phyloP scores from a whole-genome alignment of 2,113 vertebrate species.

The Tylochromis polylepis region DNA sequence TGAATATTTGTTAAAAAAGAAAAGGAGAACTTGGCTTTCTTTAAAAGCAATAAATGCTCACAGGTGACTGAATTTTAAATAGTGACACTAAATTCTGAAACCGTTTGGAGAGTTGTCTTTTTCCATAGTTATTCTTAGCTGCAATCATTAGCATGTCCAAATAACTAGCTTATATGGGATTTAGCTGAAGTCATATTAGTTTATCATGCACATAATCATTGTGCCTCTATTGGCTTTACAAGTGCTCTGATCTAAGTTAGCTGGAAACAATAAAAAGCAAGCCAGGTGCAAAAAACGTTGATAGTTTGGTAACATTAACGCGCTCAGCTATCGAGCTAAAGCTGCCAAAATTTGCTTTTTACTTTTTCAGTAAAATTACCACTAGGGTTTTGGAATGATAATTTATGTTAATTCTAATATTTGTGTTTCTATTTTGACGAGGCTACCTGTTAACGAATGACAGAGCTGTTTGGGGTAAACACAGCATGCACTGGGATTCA shows the following conservation, averaged over 20 bases:
- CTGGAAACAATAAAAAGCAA: neutral
- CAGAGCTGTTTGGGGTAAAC: neutral
- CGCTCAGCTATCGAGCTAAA: neutral
- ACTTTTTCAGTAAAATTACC: neutral
- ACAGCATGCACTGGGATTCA: fast-evolving
- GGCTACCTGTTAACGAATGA: neutral
- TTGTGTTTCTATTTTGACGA: fast-evolving
- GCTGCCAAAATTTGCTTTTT: neutral
- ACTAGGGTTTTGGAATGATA: neutral
- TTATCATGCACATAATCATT: neutral
- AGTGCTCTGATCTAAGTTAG: neutral
- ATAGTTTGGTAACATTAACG: neutral
- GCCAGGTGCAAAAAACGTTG: fast-evolving
- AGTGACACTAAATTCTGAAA: neutral
- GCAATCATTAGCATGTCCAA: neutral
- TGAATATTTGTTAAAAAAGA: neutral
- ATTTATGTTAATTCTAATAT: neutral
- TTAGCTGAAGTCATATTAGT: neutral
- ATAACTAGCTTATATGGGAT: neutral
- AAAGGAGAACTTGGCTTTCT: no score
- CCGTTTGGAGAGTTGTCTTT: neutral
- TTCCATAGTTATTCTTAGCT: neutral
- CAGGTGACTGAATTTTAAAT: neutral
- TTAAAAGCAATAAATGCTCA: neutral
- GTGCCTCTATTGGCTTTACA: neutral